Conservation (phyloP, 2,797 vertebrate species). For the Manis crassicaudata region DNA sequence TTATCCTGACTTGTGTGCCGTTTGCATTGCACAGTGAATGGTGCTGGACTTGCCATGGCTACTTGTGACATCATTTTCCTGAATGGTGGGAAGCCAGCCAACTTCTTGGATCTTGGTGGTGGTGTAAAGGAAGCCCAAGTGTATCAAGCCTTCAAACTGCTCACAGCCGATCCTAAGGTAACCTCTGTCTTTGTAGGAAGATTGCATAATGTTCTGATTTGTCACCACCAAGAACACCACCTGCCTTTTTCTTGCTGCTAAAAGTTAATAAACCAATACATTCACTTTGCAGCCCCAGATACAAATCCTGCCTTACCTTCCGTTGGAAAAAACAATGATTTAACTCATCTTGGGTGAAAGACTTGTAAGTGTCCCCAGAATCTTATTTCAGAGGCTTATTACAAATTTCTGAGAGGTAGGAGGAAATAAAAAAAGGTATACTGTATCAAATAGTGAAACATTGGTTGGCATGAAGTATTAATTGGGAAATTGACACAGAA, state of each 20-base stretch:
- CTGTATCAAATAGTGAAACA: neutral
- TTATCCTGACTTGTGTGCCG: neutral
- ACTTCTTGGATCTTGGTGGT: constrained; percentile 98
- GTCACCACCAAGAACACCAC: neutral
- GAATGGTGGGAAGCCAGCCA: constrained; percentile 97
- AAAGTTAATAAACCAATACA: neutral
- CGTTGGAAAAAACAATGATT: neutral
- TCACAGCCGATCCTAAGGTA: constrained; percentile 98
- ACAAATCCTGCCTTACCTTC: neutral
- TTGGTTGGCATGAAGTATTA: neutral
- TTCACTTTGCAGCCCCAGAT: neutral
- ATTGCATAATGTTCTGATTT: neutral
- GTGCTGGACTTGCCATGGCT: constrained; percentile 98
- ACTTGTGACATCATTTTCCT: constrained; percentile 99
- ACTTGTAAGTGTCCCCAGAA: neutral
- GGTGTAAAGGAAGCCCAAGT: constrained; percentile 98
- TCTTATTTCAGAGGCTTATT: neutral
- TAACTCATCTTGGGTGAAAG: neutral
- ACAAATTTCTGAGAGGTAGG: neutral
- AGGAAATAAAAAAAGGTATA: neutral
- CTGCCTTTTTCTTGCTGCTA: neutral
- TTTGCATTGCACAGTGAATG: constrained; percentile 92
- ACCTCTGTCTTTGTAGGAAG: neutral
- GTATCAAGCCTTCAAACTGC: constrained; percentile 97
- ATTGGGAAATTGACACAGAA: neutral